phyloP scores from a whole-genome alignment of 2,888 invertebrate species.

The Polyploca ridens region DNA sequence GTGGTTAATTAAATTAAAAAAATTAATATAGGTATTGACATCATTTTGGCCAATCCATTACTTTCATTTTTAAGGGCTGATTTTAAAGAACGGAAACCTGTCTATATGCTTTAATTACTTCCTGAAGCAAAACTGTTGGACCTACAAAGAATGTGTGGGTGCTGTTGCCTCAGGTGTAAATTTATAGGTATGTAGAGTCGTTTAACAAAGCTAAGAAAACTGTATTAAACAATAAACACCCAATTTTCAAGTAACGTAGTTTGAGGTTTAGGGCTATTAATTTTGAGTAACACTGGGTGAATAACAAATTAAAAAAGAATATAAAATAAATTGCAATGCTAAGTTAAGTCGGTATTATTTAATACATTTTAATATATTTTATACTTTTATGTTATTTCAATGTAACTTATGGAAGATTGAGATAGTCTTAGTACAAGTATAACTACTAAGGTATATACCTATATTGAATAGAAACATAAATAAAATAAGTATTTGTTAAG shows the following conservation, averaged over 20 bases:
- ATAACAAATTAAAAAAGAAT: not conserved
- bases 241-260: not conserved
- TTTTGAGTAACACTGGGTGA: not conserved
- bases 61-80: not conserved
- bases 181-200: not conserved
- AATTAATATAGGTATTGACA: not conserved
- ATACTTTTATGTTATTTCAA: no score
- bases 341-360: not conserved
- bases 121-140: not conserved
- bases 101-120: not conserved
- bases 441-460: no score
- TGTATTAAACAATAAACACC: not conserved
- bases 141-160: not conserved
- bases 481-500: no score
- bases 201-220: not conserved
- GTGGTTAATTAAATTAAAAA: no score
- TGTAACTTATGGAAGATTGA: no score
- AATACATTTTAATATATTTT: no score
- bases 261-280: not conserved
- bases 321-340: not conserved
- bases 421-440: no score
- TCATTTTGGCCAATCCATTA: not conserved
- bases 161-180: not conserved
- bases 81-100: not conserved
- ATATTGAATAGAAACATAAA: no score